A percentile compares a stretch with the other conserved stretches of the same genome.
Evolutionary conservation across 2,113 vertebrate species (phyloP).

Genomic region (Labrus mixtus): DNA sequence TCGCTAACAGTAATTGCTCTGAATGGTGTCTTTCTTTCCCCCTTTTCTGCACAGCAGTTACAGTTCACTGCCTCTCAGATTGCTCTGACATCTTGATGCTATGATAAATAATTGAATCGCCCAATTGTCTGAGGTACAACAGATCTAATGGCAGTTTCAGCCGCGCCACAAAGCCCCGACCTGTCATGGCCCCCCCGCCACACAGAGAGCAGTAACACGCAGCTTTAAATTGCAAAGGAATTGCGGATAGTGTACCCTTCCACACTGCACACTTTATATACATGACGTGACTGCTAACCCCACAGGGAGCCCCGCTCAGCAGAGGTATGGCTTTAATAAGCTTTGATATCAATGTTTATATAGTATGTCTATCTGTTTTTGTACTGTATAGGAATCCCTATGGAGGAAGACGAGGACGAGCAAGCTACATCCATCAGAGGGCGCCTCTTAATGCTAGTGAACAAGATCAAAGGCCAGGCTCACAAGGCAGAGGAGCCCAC

Average conservation of each 20-base stretch:
- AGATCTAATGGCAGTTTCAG: conserved; percentile 32
- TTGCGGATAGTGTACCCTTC: background rate
- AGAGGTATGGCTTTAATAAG: conserved; percentile 25
- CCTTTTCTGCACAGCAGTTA: conserved; percentile 30
- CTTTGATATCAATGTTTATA: background rate
- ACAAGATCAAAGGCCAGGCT: conserved; percentile 92
- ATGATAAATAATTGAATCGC: conserved; percentile 75
- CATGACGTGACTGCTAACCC: conserved; percentile 5
- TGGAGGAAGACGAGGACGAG: conserved; percentile 91
- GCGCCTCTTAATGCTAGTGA: conserved; percentile 89
- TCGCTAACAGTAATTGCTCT: background rate
- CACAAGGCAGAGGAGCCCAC: conserved; percentile 86
- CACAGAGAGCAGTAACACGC: background rate
- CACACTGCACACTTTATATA: background rate
- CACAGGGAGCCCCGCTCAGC: background rate
- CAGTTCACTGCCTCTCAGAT: conserved; percentile 43
- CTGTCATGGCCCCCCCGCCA: conserved; percentile 22
- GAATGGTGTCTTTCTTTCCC: background rate
- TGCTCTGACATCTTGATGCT: conserved; percentile 65
- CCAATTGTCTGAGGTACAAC: conserved; percentile 6
- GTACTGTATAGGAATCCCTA: conserved; percentile 88
- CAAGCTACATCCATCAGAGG: conserved; percentile 90
- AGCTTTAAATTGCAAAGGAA: background rate
- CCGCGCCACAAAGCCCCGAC: background rate
- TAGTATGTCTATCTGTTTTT: conserved; percentile 27